phyloP scores from a whole-genome alignment of 2,797 vertebrate genomes.

The Lateolabrax maculatus region DNA sequence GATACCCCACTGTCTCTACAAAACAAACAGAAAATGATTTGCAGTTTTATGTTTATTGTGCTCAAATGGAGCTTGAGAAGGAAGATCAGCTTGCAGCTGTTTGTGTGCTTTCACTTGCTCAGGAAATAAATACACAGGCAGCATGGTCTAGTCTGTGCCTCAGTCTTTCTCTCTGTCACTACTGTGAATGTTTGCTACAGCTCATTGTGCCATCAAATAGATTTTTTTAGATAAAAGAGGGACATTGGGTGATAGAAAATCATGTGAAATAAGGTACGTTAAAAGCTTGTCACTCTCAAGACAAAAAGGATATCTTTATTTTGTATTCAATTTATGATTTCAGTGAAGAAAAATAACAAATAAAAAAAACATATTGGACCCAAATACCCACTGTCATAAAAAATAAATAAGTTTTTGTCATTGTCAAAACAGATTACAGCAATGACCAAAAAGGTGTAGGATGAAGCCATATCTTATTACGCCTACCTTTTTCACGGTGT shows the following conservation, averaged over 20 bases:
- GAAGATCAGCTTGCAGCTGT: constrained; percentile 34
- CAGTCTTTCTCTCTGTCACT: neutral
- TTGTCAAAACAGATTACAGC: constrained; percentile 19
- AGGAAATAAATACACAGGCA: constrained; percentile 33
- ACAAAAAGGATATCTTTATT: neutral
- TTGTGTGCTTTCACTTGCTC: constrained; percentile 41
- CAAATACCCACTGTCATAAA: constrained; percentile 9
- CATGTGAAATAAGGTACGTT: neutral
- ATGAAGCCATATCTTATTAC: neutral
- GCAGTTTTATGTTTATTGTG: constrained; percentile 54
- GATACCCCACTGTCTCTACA: constrained; percentile 36
- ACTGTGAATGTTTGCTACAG: constrained; percentile 18
- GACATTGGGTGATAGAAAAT: constrained; percentile 20
- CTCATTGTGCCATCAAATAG: constrained; percentile 19
- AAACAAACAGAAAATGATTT: constrained; percentile 52
- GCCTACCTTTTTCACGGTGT: neutral
- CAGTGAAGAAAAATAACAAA: neutral
- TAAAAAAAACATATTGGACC: constrained; percentile 1
- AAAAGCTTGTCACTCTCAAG: neutral
- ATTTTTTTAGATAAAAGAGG: constrained; percentile 10
- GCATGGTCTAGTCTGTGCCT: neutral
- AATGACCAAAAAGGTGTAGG: neutral
- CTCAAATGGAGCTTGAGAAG: constrained; percentile 44
- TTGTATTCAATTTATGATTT: constrained; percentile 6
- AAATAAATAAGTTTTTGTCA: too few relatives aligned